Percentiles rank a stretch among this genome's conserved stretches.
Evolutionary conservation across 2,113 vertebrate genomes (phyloP).

Genomic region (Emydura subglobosa): DNA sequence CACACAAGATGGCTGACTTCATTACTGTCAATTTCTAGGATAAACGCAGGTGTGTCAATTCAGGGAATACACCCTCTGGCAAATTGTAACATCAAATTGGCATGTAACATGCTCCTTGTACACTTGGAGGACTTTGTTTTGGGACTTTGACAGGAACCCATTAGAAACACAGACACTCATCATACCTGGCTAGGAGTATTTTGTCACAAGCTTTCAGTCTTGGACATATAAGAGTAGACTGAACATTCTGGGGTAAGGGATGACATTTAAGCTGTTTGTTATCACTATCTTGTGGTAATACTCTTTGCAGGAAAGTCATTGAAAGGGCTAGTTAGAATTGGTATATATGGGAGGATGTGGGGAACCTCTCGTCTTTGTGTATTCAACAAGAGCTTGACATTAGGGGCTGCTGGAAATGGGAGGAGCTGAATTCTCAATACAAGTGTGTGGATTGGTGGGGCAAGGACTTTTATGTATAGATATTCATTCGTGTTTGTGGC

Average conservation of each 20-base stretch:
- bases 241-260: background rate
- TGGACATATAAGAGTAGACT: background rate
- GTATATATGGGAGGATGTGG: background rate
- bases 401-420: background rate
- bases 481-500: background rate
- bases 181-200: too few relatives aligned
- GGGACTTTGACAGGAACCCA: too few relatives aligned
- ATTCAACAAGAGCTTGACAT: background rate
- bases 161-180: too few relatives aligned
- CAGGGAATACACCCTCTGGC: too few relatives aligned
- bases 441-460: background rate
- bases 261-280: background rate
- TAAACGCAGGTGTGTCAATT: too few relatives aligned
- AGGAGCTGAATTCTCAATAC: background rate
- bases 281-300: background rate
- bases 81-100: too few relatives aligned
- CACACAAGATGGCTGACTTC: too few relatives aligned
- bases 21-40: too few relatives aligned
- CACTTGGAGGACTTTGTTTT: background rate
- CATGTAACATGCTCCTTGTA: too few relatives aligned
- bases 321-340: background rate
- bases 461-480: background rate
- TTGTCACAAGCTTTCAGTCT: background rate
- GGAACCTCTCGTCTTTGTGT: background rate
- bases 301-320: background rate